Conservation (phyloP, 2,113 vertebrate genomes). For the rabbit (Oryctolagus cuniculus) region mOryCun1.1 NC_091443.1:22015001-22015500, state of each 20-base stretch:
- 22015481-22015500: background rate
- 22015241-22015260: background rate
- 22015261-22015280: background rate
- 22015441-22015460: background rate
- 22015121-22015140: background rate
- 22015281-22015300: background rate
- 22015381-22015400: background rate
- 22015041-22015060: background rate
- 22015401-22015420: background rate
- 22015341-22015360: background rate
- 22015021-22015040: background rate
- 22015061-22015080: background rate
- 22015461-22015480: conserved; percentile 20
- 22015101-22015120: conserved; percentile 18
- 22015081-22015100: background rate
- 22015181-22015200: background rate
- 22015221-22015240: background rate
- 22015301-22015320: background rate
- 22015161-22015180: background rate
- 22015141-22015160: conserved; percentile 31
- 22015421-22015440: background rate
- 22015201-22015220: background rate
- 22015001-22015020: background rate
- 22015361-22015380: background rate
- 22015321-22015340: background rate